Evolutionary conservation across 2,113 vertebrate species (phyloP).

Genomic region (Tauraco erythrolophus): DNA sequence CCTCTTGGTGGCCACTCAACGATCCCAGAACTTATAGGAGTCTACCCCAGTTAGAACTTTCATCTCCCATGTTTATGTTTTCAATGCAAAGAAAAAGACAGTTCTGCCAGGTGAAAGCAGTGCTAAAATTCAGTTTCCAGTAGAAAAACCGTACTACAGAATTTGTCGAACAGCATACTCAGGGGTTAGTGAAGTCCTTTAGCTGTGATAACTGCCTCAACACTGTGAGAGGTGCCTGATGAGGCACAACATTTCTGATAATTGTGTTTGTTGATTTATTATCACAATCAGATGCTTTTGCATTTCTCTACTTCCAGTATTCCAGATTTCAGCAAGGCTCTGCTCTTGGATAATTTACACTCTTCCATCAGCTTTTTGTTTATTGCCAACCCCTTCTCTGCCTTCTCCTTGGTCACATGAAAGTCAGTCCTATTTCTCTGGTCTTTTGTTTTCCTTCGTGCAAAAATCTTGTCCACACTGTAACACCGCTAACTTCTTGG

Average conservation of each 20-base stretch:
- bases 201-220: not conserved
- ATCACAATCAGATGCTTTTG: not conserved
- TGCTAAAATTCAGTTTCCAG: not conserved
- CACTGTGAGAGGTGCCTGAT: not conserved
- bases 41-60: not conserved
- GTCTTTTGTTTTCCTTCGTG: not conserved
- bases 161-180: not conserved
- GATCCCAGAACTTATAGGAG: not conserved
- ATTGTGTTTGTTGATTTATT: not conserved
- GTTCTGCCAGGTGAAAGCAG: not conserved
- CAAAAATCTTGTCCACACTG: not conserved
- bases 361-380: not conserved
- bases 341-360: not conserved
- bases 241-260: not conserved
- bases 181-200: not conserved
- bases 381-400: not conserved
- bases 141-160: not conserved
- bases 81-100: not conserved
- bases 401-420: not conserved
- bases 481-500: not conserved
- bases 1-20: not conserved
- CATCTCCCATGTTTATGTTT: not conserved
- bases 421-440: not conserved
- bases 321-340: not conserved
- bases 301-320: not conserved